Evolutionary conservation across 2,797 vertebrate species (phyloP).

Genomic region (Mormyrops attenuatus): DNA sequence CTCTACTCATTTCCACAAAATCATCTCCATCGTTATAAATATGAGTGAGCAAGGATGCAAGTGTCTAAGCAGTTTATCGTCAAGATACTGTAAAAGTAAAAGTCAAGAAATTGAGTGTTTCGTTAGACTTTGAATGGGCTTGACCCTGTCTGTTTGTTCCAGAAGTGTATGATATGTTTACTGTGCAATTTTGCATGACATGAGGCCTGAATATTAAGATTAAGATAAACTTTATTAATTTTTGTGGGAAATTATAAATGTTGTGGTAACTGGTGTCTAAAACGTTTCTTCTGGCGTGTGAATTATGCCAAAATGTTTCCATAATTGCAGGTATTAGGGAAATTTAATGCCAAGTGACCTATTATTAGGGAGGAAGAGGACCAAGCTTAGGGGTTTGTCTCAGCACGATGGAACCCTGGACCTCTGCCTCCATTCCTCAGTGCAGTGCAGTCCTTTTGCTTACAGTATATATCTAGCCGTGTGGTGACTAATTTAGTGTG

Average conservation of each 20-base stretch:
- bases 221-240: background rate
- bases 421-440: background rate
- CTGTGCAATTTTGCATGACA: background rate
- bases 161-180: background rate
- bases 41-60: background rate
- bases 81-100: background rate
- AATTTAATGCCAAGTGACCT: conserved; percentile 31
- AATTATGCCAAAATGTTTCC: conserved; percentile 44
- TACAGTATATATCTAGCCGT: background rate
- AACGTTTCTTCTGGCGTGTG: conserved; percentile 38
- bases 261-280: conserved; percentile 15
- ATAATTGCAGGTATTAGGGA: conserved; percentile 28
- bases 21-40: background rate
- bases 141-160: background rate
- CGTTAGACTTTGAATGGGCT: background rate
- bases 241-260: conserved; percentile 25
- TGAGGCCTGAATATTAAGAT: background rate
- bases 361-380: background rate
- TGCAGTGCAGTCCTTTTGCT: background rate
- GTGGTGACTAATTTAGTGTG: background rate
- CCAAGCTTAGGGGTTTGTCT: background rate
- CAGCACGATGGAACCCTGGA: background rate
- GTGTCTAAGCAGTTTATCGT: background rate
- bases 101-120: background rate
- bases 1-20: background rate